phyloP scores from a whole-genome alignment of 2,888 invertebrate genomes.

The Cosmia trapezina region DNA sequence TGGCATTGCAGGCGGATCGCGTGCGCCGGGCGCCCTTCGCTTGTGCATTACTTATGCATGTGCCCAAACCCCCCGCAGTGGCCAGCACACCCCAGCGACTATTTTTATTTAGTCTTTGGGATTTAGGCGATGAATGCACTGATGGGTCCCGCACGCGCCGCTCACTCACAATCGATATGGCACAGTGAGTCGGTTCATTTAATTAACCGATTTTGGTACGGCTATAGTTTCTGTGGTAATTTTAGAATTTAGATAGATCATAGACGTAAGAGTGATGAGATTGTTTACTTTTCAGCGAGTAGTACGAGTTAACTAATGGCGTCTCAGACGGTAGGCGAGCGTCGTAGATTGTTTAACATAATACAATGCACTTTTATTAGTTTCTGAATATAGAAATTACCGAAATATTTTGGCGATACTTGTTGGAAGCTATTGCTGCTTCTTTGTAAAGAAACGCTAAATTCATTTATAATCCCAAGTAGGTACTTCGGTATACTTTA shows the following conservation, averaged over 20 bases:
- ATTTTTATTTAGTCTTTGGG: conserved; percentile 85
- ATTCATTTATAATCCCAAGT: too few relatives aligned
- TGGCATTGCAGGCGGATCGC: conserved; percentile 82
- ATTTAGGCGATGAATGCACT: conserved; percentile 81
- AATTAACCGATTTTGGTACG: conserved; percentile 40
- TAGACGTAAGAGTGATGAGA: conserved; percentile 27
- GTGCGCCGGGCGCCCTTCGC: conserved; percentile 86
- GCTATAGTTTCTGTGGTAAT: conserved; percentile 29
- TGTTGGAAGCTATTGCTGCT: background rate
- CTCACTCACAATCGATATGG: conserved; percentile 74
- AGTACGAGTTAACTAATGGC: conserved; percentile 37
- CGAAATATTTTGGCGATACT: background rate
- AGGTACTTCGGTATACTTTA: background rate
- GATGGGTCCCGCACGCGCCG: conserved; percentile 80
- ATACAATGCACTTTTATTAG: conserved; percentile 17
- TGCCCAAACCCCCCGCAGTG: conserved; percentile 72
- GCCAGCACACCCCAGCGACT: conserved; percentile 72
- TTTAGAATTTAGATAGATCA: conserved; percentile 36
- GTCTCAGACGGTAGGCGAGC: conserved; percentile 7
- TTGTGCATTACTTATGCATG: conserved; percentile 89
- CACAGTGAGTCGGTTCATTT: conserved; percentile 36
- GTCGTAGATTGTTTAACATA: conserved; percentile 7
- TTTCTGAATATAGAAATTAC: background rate
- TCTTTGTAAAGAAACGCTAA: conserved; percentile 1
- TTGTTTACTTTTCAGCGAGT: conserved; percentile 33